Evolutionary conservation across 2,113 vertebrate genomes (phyloP).

Genomic region (Corythornis vintsioides): DNA sequence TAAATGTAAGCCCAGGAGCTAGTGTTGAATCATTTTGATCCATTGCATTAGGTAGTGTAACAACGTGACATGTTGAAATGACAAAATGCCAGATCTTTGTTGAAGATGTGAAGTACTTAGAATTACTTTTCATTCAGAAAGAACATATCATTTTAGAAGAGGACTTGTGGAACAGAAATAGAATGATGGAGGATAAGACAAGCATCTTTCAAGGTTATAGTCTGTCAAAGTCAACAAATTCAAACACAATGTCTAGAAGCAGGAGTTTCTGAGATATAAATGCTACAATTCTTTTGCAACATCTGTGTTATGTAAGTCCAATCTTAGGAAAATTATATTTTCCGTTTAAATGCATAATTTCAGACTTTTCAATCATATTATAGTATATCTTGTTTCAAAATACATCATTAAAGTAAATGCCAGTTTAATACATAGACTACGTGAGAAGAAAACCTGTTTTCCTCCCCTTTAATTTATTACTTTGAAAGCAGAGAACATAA

Average conservation of each 20-base stretch:
- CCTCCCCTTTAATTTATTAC: background rate
- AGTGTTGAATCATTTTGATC: slow-evolving; percentile 41
- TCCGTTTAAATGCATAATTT: background rate
- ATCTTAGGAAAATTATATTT: background rate
- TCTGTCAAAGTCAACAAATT: slow-evolving; percentile 28
- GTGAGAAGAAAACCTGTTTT: background rate
- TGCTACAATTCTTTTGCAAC: background rate
- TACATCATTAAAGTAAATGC: background rate
- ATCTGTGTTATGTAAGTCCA: background rate
- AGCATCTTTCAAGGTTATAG: slow-evolving; percentile 17
- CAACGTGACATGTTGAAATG: slow-evolving; percentile 4
- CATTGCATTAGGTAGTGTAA: background rate
- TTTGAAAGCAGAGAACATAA: background rate
- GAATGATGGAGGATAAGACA: slow-evolving; percentile 36
- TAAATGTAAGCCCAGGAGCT: background rate
- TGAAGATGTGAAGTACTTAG: slow-evolving; percentile 29
- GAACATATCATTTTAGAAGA: background rate
- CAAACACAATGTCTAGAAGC: background rate
- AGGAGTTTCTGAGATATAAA: background rate
- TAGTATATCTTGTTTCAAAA: background rate
- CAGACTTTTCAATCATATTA: background rate
- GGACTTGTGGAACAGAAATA: slow-evolving; percentile 24
- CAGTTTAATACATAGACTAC: background rate
- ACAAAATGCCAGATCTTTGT: slow-evolving; percentile 37
- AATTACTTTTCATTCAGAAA: slow-evolving; percentile 48